Evolutionary conservation across 2,113 vertebrate genomes (phyloP), one percentile per base, ranked within the genome.

Genomic region (Capreolus pygargus): DNA sequence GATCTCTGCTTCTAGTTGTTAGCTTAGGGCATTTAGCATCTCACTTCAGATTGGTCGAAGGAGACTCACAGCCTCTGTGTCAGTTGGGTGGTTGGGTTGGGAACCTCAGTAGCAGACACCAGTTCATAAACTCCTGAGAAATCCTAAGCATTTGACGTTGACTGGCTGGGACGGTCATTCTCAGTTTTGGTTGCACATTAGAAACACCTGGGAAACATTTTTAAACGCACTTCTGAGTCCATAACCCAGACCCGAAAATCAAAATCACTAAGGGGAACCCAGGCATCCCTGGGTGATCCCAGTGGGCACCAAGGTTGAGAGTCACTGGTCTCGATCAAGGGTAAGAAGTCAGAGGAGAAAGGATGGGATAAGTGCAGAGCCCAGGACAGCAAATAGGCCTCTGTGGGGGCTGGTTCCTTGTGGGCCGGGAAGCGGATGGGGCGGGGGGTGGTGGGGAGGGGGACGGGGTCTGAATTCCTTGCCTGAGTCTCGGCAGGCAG

Each of bases 401-500:
- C 58, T 1, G 0, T 1, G 27, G 7, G 14, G 67, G 55, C 43
- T 21, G 60, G 36, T n/a, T 45, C 47, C 16, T 10, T 21, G 1
- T 1, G 3, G 17, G 50, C 5, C 17, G 55, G 82, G n/a, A 58
- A 17, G 52, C 17, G 6, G 52, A 7, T 54, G 52, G 52, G 52
- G 5, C 16, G 1, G 9, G 11, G 27, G 58, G 27, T 0, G 27
- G 58, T 13, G 15, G 8, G 27, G 58, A 14, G 15, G 8, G 12
- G 21, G 14, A 54, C 0, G 3, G 12, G 2, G 12, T 39, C 55
- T n/a, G 61, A 83, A 27, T 50, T 45, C 74, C 2, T 5, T 6
- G 1, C 67, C 36, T 19, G 19, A 15, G 3, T 25, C 55, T 60
- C 50, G 33, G 5, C 21, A 11, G 36, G 11, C 57, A 55, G 16